Evolutionary conservation across 2,113 vertebrate genomes (phyloP), one percentile per base, ranked within the genome.

Genomic region (Pteruthius melanotis): DNA sequence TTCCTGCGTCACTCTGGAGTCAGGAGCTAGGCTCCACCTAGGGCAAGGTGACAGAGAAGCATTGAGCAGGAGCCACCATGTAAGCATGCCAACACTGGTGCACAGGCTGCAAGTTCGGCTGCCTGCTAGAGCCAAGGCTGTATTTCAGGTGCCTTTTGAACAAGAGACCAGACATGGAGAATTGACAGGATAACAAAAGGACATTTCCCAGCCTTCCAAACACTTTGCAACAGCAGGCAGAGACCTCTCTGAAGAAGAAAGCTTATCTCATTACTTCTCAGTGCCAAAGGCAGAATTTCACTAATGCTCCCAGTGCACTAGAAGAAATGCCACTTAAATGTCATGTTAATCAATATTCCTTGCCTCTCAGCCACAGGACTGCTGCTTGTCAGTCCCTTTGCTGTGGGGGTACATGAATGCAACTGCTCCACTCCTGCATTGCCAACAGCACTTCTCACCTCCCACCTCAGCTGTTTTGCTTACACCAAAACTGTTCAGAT

Each of bases 281-380:
- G 47, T 0, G 2, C 30, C n/a, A 30, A 77, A 59, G 45, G 39
- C 63, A 80, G 70, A 69, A 60, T 57, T 68, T 77, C 40, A 85
- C 82, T 80, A 75, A 69, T 22, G 63, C 31, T 91, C 78, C 74
- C 74, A 64, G 28, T 23, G 37, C 31, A 31, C 49, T 20, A 47
- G 39, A 85, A 64, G 65, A 89, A 94, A 87, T 47, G 53, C 50
- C 37, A 86, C 15, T 71, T 80, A 83, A 93, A 88, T 69, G 45
- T 53, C 75, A 70, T 0, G 4, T 33, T 85, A 45, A 70, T 81
- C 79, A 77, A 74, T n/a, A 83, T 37, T 74, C 39, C 54, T 85
- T 47, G 15, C 14, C 57, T 75, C 30, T 61, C 63, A 88, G 82
- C 23, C 59, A 79, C 28, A 70, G 24, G 78, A 66, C 39, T 72